Percentiles rank a stretch among this genome's conserved stretches.
Conservation (phyloP, 2,113 vertebrate species). For the Melanerpes aurifrons region DNA sequence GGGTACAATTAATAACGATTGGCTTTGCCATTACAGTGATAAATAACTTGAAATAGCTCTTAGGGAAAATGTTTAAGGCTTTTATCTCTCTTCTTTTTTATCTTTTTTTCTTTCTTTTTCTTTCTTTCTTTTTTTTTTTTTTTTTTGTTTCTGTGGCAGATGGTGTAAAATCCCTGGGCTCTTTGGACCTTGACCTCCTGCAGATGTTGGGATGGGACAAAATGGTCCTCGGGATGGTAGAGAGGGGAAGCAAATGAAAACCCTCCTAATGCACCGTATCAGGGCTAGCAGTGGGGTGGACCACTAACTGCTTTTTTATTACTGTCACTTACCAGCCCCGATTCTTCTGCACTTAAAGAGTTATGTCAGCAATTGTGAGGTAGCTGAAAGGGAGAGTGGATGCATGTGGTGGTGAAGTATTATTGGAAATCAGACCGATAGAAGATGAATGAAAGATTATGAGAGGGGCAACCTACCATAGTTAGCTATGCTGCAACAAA, state of each 20-base stretch:
- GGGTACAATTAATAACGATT: conserved; percentile 62
- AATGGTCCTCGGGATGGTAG: conserved; percentile 60
- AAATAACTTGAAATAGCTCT: conserved; percentile 70
- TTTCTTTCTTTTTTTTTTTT: conserved; percentile 66
- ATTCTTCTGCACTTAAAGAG: conserved; percentile 81
- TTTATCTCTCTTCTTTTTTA: neutral
- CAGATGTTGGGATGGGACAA: conserved; percentile 84
- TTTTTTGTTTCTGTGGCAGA: conserved; percentile 78
- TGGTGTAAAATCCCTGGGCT: conserved; percentile 84
- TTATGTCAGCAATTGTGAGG: conserved; percentile 79
- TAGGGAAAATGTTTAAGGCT: conserved; percentile 30
- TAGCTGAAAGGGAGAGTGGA: conserved; percentile 81
- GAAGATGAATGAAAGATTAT: conserved; percentile 75
- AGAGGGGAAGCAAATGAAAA: conserved; percentile 77
- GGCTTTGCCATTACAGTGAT: conserved; percentile 58
- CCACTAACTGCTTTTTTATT: conserved; percentile 86
- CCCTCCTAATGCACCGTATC: conserved; percentile 87
- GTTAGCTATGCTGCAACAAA: conserved; percentile 72
- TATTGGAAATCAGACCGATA: conserved; percentile 73
- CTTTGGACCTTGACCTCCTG: conserved; percentile 84
- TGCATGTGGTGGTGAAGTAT: conserved; percentile 74
- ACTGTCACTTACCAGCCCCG: conserved; percentile 78
- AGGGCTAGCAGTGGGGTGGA: conserved; percentile 79
- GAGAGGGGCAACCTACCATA: conserved; percentile 61
- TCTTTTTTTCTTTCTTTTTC: neutral